Evolutionary conservation across 2,113 vertebrate genomes (phyloP).

Genomic region (Lathamus discolor): DNA sequence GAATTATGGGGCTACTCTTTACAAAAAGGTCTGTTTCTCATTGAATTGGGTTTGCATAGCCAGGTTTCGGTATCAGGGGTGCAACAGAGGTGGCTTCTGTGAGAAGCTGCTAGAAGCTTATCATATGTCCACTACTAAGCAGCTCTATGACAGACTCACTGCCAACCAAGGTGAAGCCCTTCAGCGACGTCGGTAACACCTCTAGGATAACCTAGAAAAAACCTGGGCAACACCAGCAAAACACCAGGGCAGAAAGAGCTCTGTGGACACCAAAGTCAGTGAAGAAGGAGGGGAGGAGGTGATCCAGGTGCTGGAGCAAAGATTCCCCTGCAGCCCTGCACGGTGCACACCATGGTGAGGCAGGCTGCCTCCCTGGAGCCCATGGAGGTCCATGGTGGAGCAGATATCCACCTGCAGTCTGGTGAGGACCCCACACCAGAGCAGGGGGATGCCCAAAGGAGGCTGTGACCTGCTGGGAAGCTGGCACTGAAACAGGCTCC

Average conservation of each 20-base stretch:
- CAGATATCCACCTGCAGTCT: background rate
- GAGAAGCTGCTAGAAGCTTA: background rate
- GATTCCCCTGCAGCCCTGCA: background rate
- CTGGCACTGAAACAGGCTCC: background rate
- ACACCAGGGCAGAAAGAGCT: background rate
- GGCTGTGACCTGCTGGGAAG: background rate
- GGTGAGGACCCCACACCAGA: background rate
- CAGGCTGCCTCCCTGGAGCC: background rate
- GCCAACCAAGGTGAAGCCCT: background rate
- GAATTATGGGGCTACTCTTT: background rate
- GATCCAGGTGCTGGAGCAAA: background rate
- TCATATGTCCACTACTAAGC: background rate
- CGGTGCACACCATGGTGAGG: background rate
- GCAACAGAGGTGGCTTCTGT: background rate
- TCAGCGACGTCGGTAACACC: background rate
- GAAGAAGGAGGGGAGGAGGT: background rate
- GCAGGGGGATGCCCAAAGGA: background rate
- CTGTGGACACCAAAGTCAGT: background rate
- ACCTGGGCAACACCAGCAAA: background rate
- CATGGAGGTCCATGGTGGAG: background rate
- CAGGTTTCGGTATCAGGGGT: background rate
- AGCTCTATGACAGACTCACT: background rate
- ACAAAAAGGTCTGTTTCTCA: background rate
- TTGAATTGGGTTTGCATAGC: background rate
- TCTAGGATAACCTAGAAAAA: background rate